phyloP scores from a whole-genome alignment of 2,797 vertebrate species.

The Gymnoscopelus braueri region DNA sequence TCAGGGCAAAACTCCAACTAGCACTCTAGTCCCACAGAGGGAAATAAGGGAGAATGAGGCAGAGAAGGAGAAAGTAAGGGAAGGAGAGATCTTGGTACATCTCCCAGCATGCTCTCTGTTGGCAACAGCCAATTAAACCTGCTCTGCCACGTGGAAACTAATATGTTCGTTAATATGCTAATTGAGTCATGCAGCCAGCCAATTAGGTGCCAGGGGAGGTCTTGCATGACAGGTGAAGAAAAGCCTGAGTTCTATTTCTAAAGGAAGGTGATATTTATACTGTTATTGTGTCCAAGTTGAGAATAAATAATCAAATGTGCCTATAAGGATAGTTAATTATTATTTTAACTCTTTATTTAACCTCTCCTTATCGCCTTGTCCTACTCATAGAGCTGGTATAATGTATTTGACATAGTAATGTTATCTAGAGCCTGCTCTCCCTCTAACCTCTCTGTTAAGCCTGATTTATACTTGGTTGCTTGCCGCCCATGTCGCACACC shows the following conservation, averaged over 20 bases:
- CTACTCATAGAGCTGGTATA: too few species aligned
- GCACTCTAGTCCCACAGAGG: slow-evolving; percentile 13
- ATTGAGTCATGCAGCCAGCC: slow-evolving; percentile 47
- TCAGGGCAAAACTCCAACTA: neutral
- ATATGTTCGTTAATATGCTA: slow-evolving; percentile 51
- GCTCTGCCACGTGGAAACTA: slow-evolving; percentile 40
- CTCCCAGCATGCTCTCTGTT: slow-evolving; percentile 33
- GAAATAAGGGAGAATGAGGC: slow-evolving; percentile 15
- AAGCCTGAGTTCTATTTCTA: slow-evolving; percentile 12
- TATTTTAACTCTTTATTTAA: too few species aligned
- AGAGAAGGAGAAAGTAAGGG: slow-evolving; percentile 10
- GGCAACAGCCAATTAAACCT: slow-evolving; percentile 49
- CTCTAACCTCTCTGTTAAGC: too few species aligned
- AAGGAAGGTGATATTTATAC: neutral
- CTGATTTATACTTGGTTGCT: too few species aligned
- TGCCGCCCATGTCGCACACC: too few species aligned
- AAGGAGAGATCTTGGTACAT: slow-evolving; percentile 18
- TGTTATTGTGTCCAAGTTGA: neutral
- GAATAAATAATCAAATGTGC: too few species aligned
- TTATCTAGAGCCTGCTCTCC: too few species aligned
- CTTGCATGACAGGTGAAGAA: slow-evolving; percentile 18
- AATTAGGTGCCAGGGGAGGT: slow-evolving; percentile 49
- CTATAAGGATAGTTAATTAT: too few species aligned
- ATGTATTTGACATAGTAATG: too few species aligned
- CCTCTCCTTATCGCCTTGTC: too few species aligned